Evolutionary conservation across 2,113 vertebrate genomes (phyloP).

Genomic region (Trichechus manatus): DNA sequence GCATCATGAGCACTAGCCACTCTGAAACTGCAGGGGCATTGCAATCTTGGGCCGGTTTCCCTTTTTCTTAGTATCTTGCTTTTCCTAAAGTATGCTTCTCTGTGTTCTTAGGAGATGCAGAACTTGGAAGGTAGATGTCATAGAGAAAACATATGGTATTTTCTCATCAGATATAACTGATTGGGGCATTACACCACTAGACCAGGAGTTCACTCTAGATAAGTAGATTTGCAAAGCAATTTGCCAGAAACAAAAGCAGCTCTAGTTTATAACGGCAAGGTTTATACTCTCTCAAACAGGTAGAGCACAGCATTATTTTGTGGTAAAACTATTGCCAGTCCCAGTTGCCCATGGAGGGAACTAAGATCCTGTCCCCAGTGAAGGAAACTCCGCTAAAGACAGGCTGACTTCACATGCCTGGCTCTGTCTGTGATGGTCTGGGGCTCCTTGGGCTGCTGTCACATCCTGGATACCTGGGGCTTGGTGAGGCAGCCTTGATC

Average conservation of each 20-base stretch:
- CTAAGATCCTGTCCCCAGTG: background rate
- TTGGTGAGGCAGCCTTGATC: background rate
- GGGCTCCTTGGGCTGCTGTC: background rate
- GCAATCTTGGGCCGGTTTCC: background rate
- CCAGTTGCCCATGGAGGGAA: background rate
- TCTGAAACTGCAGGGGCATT: background rate
- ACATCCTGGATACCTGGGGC: background rate
- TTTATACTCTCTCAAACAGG: background rate
- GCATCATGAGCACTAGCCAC: background rate
- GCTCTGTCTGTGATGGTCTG: background rate
- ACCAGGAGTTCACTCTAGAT: background rate
- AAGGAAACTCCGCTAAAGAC: background rate
- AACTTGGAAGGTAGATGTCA: background rate
- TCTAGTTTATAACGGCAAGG: background rate
- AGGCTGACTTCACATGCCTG: too few species aligned
- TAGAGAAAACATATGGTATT: background rate
- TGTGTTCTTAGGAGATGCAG: background rate
- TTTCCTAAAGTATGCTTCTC: background rate
- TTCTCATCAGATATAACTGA: background rate
- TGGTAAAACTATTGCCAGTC: background rate
- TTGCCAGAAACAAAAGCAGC: background rate
- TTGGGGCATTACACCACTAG: background rate
- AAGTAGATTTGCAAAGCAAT: slow-evolving; percentile 25
- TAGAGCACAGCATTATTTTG: background rate
- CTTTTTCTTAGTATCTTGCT: background rate